phyloP scores from a whole-genome alignment of 2,113 vertebrate species.

The Pteruthius melanotis region DNA sequence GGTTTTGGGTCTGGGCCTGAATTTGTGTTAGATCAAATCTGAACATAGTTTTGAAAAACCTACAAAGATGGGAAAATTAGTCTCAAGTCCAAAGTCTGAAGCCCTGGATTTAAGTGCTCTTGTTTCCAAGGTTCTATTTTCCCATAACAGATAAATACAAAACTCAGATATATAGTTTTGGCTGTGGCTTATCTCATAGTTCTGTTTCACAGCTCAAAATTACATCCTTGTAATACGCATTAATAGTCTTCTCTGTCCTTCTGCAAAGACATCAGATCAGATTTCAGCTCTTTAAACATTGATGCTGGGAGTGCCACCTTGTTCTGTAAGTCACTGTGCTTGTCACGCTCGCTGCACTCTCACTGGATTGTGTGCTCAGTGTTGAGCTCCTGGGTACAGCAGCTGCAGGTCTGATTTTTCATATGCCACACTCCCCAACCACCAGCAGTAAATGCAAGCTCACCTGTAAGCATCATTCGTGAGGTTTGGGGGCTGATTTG shows the following conservation, averaged over 20 bases:
- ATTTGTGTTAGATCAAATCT: background rate
- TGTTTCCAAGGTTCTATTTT: background rate
- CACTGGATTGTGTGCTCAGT: background rate
- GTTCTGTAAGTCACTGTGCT: slow-evolving; percentile 17
- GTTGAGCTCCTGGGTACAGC: background rate
- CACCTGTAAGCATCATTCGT: background rate
- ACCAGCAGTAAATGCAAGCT: background rate
- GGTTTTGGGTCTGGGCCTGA: background rate
- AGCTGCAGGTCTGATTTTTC: slow-evolving; percentile 13
- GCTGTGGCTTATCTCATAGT: background rate
- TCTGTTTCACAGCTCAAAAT: background rate
- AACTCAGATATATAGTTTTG: background rate
- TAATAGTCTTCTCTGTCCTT: background rate
- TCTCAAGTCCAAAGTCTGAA: background rate
- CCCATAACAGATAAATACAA: background rate
- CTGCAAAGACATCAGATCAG: slow-evolving; percentile 12
- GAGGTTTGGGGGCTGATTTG: background rate
- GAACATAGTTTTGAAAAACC: background rate
- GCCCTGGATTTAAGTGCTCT: background rate
- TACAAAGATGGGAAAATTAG: background rate
- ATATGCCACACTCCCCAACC: background rate
- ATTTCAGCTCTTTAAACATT: slow-evolving; percentile 1
- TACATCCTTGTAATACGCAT: background rate
- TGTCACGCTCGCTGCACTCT: background rate
- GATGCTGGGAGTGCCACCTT: background rate